phyloP scores from a whole-genome alignment of 2,113 vertebrate genomes.

The Glaucidium brasilianum region DNA sequence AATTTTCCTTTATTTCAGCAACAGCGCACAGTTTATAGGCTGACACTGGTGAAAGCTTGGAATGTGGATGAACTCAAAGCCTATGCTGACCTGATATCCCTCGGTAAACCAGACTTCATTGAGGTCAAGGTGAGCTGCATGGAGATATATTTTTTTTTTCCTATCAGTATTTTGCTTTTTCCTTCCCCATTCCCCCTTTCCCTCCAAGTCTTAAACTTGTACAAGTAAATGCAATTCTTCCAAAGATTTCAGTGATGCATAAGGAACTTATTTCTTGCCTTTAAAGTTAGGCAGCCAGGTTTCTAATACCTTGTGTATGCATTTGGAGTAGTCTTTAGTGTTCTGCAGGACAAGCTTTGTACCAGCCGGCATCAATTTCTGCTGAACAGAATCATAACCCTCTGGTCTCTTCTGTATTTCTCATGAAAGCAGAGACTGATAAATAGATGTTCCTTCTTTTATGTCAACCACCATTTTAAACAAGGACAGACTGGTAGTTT shows the following conservation, averaged over 20 bases:
- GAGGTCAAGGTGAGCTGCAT: conserved; percentile 88
- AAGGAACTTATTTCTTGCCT: neutral
- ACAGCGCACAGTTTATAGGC: conserved; percentile 90
- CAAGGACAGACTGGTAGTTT: neutral
- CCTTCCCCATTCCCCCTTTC: neutral
- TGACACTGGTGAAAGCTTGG: conserved; percentile 95
- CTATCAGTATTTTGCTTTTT: neutral
- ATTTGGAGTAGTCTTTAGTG: neutral
- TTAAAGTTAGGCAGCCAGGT: neutral
- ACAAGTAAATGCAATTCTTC: neutral
- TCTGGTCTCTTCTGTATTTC: neutral
- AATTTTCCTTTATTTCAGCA: conserved; percentile 68
- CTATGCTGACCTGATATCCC: conserved; percentile 85
- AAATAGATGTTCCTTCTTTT: neutral
- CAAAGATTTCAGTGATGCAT: neutral
- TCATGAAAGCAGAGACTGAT: neutral
- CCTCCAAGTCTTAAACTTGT: neutral
- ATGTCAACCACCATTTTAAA: neutral
- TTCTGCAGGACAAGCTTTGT: neutral
- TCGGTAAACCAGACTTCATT: conserved; percentile 91
- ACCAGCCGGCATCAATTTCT: neutral
- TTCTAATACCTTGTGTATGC: neutral
- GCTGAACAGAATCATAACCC: neutral
- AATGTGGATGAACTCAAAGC: conserved; percentile 92
- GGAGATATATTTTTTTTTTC: neutral